Evolutionary conservation across 2,113 vertebrate genomes (phyloP).

Genomic region (Jacana jacana): DNA sequence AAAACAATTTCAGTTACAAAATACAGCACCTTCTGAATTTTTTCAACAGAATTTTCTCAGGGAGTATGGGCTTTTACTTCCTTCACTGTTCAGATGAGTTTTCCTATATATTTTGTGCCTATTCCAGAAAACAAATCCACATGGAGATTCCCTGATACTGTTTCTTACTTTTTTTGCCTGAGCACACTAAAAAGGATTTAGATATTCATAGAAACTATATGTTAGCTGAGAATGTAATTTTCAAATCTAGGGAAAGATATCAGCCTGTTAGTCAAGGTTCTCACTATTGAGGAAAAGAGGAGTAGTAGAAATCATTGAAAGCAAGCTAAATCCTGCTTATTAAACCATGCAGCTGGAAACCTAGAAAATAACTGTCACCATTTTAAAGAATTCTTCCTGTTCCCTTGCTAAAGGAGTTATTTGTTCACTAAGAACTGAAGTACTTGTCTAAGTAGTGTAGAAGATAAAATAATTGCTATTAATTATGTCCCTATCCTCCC

Average conservation of each 20-base stretch:
- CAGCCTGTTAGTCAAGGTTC: neutral
- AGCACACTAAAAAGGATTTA: neutral
- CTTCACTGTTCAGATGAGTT: neutral
- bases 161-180: neutral
- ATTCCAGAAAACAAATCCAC: neutral
- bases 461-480: neutral
- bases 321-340: neutral
- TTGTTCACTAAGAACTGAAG: neutral
- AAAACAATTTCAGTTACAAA: neutral
- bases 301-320: neutral
- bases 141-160: neutral
- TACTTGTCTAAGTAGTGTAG: neutral
- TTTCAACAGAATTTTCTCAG: neutral
- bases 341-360: neutral
- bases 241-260: neutral
- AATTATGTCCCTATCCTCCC: neutral
- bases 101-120: neutral
- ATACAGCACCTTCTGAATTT: neutral
- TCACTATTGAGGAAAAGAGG: neutral
- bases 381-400: neutral
- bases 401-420: neutral
- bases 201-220: neutral
- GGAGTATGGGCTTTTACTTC: neutral
- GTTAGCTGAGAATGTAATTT: neutral
- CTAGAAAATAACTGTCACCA: neutral